Base-by-base conservation (phyloP, 2,797 vertebrate species). In the Corythornis leucogaster region DNA sequence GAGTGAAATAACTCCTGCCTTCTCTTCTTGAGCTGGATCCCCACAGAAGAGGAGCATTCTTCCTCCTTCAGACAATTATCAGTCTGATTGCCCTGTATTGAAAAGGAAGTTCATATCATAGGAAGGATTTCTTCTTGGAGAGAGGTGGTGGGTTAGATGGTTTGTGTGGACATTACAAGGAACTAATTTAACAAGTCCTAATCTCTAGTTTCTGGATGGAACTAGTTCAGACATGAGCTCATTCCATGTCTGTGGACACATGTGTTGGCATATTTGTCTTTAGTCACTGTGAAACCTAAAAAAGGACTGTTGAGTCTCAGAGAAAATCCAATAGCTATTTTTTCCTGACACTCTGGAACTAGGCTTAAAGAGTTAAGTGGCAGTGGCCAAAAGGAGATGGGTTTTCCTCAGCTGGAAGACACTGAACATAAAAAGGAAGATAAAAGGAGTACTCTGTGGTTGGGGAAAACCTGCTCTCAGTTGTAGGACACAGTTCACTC, bases 331-430 rank as follows among this genome's bases (percentile, higher is more conserved):
- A 73, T 4, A 71, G 19, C 14, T 18, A 26, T 16, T 33, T 87
- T 95, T 83, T 43, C 61, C 31, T 16, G 22, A 6, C 9, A 82
- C 74, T 28, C 20, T 48, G 54, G 20, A 66, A 80, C 28, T 30
- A 40, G 22, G 40, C 7, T 15, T 64, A 30, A 88, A 66, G 55
- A 91, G 14, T 82, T 92, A 87, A 92, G 48, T n/a, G 35, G 40
- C 3, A 0, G 4, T 17, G 20, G n/a, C 25, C 62, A 69, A 46
- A 87, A 90, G 51, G 28, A 75, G 14, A 22, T 66, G 81, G 73
- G 88, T 46, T 42, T 95, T 94, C 90, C 91, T 91, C 68, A 87
- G 40, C 43, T 85, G 85, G 90, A 93, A 85, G 80, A 58, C 15
- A 24, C 35, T 48, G 26, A 31, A 33, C n/a, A 66, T 30, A 80